phyloP scores from a whole-genome alignment of 2,113 vertebrate genomes.

The Oncorhynchus masou region DNA sequence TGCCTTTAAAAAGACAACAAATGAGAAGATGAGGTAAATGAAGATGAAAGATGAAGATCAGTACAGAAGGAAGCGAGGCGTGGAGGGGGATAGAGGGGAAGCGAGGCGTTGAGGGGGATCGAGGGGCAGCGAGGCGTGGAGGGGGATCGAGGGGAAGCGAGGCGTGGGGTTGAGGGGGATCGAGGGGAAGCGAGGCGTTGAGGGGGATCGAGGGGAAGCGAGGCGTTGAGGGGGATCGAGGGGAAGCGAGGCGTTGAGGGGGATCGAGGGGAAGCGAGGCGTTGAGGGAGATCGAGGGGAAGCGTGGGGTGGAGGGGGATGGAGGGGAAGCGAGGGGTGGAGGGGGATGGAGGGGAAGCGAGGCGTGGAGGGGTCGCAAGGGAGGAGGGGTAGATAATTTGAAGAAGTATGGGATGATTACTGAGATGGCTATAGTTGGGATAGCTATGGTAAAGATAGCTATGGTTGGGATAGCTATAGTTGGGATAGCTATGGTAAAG shows the following conservation, averaged over 20 bases:
- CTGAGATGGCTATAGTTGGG: too few species aligned
- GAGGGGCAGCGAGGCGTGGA: too few species aligned
- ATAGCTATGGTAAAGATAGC: too few species aligned
- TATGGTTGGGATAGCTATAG: too few species aligned
- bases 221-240: too few species aligned
- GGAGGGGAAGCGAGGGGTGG: background rate
- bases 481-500: too few species aligned
- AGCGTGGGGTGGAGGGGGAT: background rate
- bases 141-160: too few species aligned
- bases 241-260: too few species aligned
- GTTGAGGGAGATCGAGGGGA: background rate
- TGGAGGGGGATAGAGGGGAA: background rate
- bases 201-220: too few species aligned
- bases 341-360: background rate
- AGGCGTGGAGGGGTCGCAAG: background rate
- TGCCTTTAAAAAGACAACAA: background rate
- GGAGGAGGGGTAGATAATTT: background rate
- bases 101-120: background rate
- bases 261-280: background rate
- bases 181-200: too few species aligned
- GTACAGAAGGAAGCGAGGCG: background rate
- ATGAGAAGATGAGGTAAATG: background rate
- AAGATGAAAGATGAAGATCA: conserved; percentile 3
- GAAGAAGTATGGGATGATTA: too few species aligned
- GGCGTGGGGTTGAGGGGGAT: too few species aligned